Evolutionary conservation across 2,113 vertebrate genomes (phyloP), one percentile per base, ranked within the genome.

Genomic region (Rynchops niger): DNA sequence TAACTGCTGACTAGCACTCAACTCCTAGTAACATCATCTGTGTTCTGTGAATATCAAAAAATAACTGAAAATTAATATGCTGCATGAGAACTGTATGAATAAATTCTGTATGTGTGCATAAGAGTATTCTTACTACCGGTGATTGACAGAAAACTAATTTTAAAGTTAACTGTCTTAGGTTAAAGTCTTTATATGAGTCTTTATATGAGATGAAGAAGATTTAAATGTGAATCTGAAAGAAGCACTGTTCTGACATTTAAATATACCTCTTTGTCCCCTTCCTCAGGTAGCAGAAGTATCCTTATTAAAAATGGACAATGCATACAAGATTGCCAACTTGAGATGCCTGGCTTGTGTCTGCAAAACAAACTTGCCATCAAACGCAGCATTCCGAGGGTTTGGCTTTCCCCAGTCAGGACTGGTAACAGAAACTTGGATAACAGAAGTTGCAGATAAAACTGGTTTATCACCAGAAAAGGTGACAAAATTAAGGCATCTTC

Each of bases 321-420:
- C 97, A 21, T 99, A 99, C 96, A 98, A 98, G 88, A 98, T 99
- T 93, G 98, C 98, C 20, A 98, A 99, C 95, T 80, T 99, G 73
- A 97, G 97, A 38, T 98, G 98, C 52, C 53, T 25, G 6, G 76
- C 90, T 5, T 71, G 30, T 5, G 97, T 25, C 67, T 99, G 98
- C 97, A 98, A 97, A 91, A 99, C 99, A 66, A 99, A 99, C 95
- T 93, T 99, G 82, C 98, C 98, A 10, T 99, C 99, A 96, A 99
- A 98, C 90, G 98, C 96, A 6, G 98, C 98, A 1, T 99, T 99
- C 95, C 93, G 98, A 81, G 99, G 98, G 42, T 99, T 99, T 73
- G 98, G 98, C 4, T 99, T 99, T 67, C 98, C 99, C 6, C 99
- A 99, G 80, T 61, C 95, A 85, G 86, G 97, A 47, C 53, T 98